A percentile compares a stretch with the other conserved stretches of the same genome.
Conservation (phyloP, 1,140 invertebrate species). For the Dinoponera quadriceps region DNA sequence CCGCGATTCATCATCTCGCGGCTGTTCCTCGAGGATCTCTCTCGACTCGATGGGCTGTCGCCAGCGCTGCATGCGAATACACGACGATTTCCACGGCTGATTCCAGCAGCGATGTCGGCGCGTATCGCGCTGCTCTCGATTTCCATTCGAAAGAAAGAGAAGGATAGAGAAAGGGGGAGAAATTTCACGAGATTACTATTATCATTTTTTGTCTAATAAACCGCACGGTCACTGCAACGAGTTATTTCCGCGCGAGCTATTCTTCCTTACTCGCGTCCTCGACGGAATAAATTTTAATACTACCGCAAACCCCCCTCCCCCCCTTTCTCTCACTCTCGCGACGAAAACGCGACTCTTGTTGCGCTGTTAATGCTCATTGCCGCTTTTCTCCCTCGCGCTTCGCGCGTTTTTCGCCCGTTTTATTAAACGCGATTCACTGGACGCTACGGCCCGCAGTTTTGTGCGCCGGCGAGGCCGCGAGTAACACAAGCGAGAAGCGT, state of each 20-base stretch:
- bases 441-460: slow-evolving; percentile 41
- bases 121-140: no score
- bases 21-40: slow-evolving; percentile 1
- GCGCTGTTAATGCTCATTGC: slow-evolving; percentile 47
- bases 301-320: neutral
- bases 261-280: no score
- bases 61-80: neutral
- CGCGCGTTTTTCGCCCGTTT: slow-evolving; percentile 41
- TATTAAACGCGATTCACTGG: slow-evolving; percentile 51
- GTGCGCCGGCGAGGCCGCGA: slow-evolving; percentile 20
- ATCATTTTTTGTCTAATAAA: no score
- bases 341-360: slow-evolving; percentile 10
- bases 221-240: no score
- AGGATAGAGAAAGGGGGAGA: no score
- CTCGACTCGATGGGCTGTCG: slow-evolving; percentile 21
- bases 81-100: neutral
- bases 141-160: no score
- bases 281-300: slow-evolving; percentile 1
- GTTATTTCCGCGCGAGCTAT: neutral
- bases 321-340: no score
- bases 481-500: slow-evolving; percentile 43
- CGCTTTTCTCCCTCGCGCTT: neutral
- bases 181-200: no score
- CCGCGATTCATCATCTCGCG: slow-evolving; percentile 46
- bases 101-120: neutral